Base-by-base conservation (phyloP, 1,140 invertebrate species). In the Leguminivora glycinivorella region DNA sequence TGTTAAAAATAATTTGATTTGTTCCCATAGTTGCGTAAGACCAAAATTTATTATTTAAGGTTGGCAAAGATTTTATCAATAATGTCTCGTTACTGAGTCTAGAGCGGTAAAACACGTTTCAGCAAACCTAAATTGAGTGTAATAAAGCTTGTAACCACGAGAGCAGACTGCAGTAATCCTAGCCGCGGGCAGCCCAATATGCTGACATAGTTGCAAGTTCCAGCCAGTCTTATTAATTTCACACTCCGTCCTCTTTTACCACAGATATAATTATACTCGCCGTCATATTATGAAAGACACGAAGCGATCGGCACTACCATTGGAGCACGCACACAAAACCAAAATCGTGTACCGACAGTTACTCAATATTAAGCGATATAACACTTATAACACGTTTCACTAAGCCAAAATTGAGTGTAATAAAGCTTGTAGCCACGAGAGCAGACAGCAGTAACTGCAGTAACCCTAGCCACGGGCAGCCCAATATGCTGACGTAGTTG, bases 151-250 rank as follows among this genome's bases (percentile, higher is more conserved):
- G 40, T 52, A 52, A 19, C 47, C 47, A 52, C 6, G n/a, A 43
- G 14, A 38, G 2, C 34, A 38, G 43, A 52, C 47, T 52, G 47
- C 47, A 52, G 56, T 29, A 58, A 29, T 58, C 56, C 12, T 7
- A 1, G 26, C 58, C 58, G 26, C 58, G 56, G 56, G 12, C 56
- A 29, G 25, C 56, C 14, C 24, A 63, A 63, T 63, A 63, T 63
- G 58, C 58, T 63, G 58, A 63, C 58, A 63, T 63, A 63, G 58
- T 63, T 63, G n/a, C 25, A 29, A 58, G 56, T 58, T 58, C 56
- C 56, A 26, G 56, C 0, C 26, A 31, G 26, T 63, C 58, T 63
- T 63, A 63, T 63, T 63, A 63, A 63, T 63, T 63, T 63, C 58
- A 63, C 58, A 63, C 58, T 17, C 58, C 6, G 14, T 63, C n/a